phyloP scores from a whole-genome alignment of 2,797 vertebrate species.

The Falco novaeseelandiae region DNA sequence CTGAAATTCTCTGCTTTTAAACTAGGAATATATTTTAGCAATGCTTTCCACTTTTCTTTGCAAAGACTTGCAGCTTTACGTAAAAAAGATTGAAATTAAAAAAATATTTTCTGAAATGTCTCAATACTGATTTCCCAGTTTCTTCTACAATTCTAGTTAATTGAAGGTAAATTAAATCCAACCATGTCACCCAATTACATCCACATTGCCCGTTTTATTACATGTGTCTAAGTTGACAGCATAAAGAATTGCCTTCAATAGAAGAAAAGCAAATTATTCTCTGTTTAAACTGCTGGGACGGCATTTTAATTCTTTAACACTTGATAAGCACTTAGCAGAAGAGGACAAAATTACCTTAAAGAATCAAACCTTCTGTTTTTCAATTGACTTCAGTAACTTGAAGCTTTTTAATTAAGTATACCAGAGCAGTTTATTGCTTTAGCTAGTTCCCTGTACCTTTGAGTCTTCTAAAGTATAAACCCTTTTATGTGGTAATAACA shows the following conservation, averaged over 20 bases:
- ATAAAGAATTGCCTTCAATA: conserved; percentile 69
- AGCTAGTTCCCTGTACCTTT: conserved; percentile 62
- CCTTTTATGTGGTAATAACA: conserved; percentile 68
- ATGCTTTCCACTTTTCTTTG: background rate
- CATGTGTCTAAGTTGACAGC: conserved; percentile 60
- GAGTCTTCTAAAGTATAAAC: conserved; percentile 63
- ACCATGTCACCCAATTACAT: conserved; percentile 67
- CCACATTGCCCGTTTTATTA: conserved; percentile 61
- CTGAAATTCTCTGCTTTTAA: background rate
- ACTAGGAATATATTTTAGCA: background rate
- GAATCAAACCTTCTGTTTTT: conserved; percentile 70
- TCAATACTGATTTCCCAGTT: background rate
- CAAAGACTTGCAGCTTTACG: background rate
- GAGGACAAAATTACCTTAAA: conserved; percentile 68
- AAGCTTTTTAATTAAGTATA: conserved; percentile 75
- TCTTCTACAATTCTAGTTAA: conserved; percentile 48
- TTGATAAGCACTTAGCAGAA: conserved; percentile 70
- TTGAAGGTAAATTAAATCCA: conserved; percentile 72
- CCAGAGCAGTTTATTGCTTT: conserved; percentile 72
- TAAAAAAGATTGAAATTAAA: background rate
- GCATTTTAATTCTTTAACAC: conserved; percentile 71
- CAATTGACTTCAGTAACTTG: conserved; percentile 67
- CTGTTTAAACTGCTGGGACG: conserved; percentile 56
- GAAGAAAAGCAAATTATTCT: conserved; percentile 69
- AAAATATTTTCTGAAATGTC: conserved; percentile 20